Percentiles rank a stretch among this genome's conserved stretches.
Conservation (phyloP, 2,113 vertebrate species). For the Nesoenas mayeri region DNA sequence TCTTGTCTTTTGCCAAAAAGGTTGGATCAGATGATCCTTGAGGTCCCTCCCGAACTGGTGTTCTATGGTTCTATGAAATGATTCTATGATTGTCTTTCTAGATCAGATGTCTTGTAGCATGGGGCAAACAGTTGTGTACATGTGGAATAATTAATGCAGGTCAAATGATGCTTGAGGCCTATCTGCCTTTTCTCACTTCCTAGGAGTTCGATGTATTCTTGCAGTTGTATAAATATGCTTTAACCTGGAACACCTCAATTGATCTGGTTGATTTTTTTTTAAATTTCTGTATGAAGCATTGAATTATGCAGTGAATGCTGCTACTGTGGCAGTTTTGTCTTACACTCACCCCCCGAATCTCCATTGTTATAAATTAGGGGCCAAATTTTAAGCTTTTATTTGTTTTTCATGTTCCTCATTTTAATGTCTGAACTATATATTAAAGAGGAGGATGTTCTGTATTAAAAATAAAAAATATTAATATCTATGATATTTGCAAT, state of each 20-base stretch:
- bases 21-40: background rate
- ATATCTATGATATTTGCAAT: background rate
- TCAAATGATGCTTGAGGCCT: background rate
- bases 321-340: background rate
- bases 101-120: background rate
- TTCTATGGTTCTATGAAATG: too few relatives aligned
- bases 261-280: background rate
- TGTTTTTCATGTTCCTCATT: background rate
- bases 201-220: background rate
- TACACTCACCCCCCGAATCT: rapidly evolving
- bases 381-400: background rate
- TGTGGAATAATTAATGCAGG: background rate
- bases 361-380: background rate
- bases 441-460: background rate
- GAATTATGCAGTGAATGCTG: background rate
- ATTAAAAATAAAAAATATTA: background rate
- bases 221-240: background rate
- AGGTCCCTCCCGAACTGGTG: too few relatives aligned
- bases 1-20: background rate
- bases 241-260: background rate
- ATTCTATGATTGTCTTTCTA: background rate
- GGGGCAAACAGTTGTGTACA: background rate
- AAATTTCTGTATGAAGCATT: background rate
- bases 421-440: background rate
- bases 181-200: background rate